phyloP scores from a whole-genome alignment of 2,888 invertebrate species.

The Achlya flavicornis region DNA sequence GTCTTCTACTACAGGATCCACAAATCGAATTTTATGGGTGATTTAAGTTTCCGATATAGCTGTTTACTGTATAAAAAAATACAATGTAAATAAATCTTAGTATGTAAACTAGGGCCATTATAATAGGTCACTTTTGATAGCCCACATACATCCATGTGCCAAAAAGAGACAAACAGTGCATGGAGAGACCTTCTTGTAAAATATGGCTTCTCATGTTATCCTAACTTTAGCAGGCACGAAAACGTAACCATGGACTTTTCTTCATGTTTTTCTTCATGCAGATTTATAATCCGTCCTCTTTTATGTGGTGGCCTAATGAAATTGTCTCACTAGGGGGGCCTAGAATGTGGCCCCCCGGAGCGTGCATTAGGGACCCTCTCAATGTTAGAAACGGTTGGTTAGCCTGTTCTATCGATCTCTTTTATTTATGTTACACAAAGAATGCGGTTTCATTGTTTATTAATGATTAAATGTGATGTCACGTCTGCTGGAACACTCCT shows the following conservation, averaged over 20 bases:
- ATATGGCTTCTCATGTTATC: no score
- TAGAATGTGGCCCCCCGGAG: conserved; percentile 30
- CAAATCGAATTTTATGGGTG: no score
- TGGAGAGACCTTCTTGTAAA: no score
- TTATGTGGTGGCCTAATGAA: conserved; percentile 32
- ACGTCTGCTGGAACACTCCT: not conserved
- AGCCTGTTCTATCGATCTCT: conserved; percentile 16
- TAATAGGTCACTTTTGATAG: no score
- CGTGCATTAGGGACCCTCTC: conserved; percentile 45
- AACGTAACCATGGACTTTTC: not conserved
- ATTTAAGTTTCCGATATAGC: no score
- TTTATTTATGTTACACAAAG: conserved; percentile 11
- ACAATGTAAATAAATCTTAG: no score
- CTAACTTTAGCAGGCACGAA: not conserved
- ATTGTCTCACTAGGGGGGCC: conserved; percentile 37
- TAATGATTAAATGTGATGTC: not conserved
- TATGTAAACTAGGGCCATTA: no score
- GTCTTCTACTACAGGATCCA: no score
- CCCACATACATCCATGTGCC: no score
- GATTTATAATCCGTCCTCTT: conserved; percentile 27
- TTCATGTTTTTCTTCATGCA: conserved; percentile 15
- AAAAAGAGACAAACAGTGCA: no score
- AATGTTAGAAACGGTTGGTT: conserved; percentile 39
- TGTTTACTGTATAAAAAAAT: no score
- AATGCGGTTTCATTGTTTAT: not conserved